Conservation (phyloP, 2,888 invertebrate species). For the Entomobrya multifasciata region DNA sequence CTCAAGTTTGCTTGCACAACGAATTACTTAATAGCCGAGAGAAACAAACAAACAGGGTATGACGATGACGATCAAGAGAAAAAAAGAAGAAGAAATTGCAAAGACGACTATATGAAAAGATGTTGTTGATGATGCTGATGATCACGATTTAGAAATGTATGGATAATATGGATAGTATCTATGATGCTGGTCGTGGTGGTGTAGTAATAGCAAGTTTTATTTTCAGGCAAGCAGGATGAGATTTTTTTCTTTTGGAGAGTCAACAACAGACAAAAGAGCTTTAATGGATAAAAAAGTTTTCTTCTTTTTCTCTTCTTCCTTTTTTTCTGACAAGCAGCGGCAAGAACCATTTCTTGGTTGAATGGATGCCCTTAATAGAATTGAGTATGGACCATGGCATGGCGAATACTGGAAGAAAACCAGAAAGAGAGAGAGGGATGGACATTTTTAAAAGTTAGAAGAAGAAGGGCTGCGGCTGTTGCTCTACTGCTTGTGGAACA, state of each 20-base stretch:
- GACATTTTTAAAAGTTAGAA: slow-evolving; percentile 40
- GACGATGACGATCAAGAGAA: too few relatives aligned
- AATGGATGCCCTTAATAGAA: slow-evolving; percentile 37
- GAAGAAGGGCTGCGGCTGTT: too few relatives aligned
- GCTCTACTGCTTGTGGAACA: not conserved
- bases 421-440: not conserved
- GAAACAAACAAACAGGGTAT: slow-evolving; percentile 35
- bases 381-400: not conserved
- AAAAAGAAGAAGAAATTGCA: too few relatives aligned
- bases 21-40: slow-evolving; percentile 44
- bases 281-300: slow-evolving; percentile 41
- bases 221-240: slow-evolving; percentile 6
- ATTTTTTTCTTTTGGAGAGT: slow-evolving; percentile 40
- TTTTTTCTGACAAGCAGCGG: slow-evolving; percentile 19
- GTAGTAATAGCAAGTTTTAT: too few relatives aligned
- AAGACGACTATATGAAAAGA: too few relatives aligned
- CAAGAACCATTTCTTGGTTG: slow-evolving; percentile 34
- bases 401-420: not conserved
- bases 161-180: not conserved
- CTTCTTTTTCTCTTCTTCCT: not conserved
- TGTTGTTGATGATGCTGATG: not conserved
- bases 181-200: not conserved
- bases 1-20: slow-evolving; percentile 27
- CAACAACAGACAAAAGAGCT: slow-evolving; percentile 43
- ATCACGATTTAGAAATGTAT: not conserved